phyloP scores from a whole-genome alignment of 2,797 vertebrate genomes.

The Thunnus albacares region DNA sequence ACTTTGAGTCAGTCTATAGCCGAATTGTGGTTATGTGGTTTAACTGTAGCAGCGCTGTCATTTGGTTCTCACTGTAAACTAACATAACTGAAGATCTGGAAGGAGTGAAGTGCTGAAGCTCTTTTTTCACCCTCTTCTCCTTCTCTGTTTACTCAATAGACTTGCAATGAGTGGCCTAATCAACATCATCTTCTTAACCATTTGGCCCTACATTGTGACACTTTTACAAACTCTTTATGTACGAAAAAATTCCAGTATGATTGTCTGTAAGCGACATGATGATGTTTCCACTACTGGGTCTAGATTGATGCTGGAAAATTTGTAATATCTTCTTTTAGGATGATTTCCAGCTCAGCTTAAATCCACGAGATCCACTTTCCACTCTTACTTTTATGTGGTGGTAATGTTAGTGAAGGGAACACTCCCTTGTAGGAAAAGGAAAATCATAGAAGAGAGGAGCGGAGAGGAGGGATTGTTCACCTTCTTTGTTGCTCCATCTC shows the following conservation, averaged over 20 bases:
- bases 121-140: too few species aligned
- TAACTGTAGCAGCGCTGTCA: background rate
- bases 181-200: background rate
- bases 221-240: slow-evolving; percentile 12
- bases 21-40: slow-evolving; percentile 39
- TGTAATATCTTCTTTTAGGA: slow-evolving; percentile 19
- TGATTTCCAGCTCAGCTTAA: slow-evolving; percentile 14
- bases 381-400: slow-evolving; percentile 17
- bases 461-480: slow-evolving; percentile 7
- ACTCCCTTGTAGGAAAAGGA: slow-evolving; percentile 1
- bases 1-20: background rate
- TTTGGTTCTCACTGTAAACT: background rate
- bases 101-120: background rate
- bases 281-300: background rate
- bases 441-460: background rate
- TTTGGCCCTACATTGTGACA: background rate
- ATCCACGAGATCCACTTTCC: slow-evolving; percentile 31
- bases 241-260: background rate
- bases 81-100: background rate
- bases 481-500: slow-evolving; percentile 14
- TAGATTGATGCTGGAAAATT: slow-evolving; percentile 7
- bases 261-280: background rate
- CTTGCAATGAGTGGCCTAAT: background rate
- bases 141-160: background rate
- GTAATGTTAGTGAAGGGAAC: background rate